Evolutionary conservation across 2,888 invertebrate genomes (phyloP).

Genomic region (Dryobota labecula): DNA sequence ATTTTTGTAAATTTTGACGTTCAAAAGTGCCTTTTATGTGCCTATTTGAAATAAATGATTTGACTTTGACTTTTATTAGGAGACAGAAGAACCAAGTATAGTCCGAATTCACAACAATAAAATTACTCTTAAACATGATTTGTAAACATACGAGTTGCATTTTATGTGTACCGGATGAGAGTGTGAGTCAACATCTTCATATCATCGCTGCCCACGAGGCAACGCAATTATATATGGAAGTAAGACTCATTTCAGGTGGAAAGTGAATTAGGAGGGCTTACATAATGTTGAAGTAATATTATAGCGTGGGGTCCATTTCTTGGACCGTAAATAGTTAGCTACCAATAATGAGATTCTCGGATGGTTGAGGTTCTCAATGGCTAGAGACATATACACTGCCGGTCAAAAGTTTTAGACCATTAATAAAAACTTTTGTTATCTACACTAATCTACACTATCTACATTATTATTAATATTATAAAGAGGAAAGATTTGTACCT

Average conservation of each 20-base stretch:
- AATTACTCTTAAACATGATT: slow-evolving; percentile 5
- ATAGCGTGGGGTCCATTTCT: not conserved
- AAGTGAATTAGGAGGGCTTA: not conserved
- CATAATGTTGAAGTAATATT: not conserved
- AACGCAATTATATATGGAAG: slow-evolving; percentile 49
- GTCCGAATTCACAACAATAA: slow-evolving; percentile 15
- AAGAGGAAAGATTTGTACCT: too few species aligned
- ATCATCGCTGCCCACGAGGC: slow-evolving; percentile 35
- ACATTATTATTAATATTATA: too few species aligned
- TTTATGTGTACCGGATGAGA: slow-evolving; percentile 30
- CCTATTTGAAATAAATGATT: too few species aligned
- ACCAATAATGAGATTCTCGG: not conserved
- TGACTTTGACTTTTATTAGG: too few species aligned
- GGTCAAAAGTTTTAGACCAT: too few species aligned
- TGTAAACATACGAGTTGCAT: slow-evolving; percentile 20
- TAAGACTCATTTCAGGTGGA: slow-evolving; percentile 37
- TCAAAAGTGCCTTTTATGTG: too few species aligned
- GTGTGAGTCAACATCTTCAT: slow-evolving; percentile 52
- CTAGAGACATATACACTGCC: too few species aligned
- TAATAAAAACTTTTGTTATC: too few species aligned
- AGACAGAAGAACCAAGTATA: not conserved
- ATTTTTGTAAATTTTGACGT: too few species aligned
- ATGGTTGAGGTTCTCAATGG: too few species aligned
- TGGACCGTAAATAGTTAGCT: not conserved
- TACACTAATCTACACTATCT: too few species aligned